Evolutionary conservation across 2,888 invertebrate species (phyloP), one percentile per base, ranked within the genome.

Genomic region (Drosophila mercatorum): DNA sequence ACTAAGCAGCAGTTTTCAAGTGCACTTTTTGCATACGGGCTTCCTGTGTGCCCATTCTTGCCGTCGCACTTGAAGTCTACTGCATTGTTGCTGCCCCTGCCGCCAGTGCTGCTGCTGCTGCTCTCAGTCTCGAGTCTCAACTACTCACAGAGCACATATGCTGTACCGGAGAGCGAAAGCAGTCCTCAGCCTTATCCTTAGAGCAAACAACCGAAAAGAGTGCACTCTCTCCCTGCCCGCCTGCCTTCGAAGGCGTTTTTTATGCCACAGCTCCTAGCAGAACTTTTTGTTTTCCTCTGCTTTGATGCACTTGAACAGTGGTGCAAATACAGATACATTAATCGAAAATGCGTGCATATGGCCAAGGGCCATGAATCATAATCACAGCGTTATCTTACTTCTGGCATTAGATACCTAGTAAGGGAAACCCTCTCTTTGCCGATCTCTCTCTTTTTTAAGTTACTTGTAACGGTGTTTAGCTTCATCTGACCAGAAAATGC

Each of bases 11-110:
- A 55, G 26, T 68, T 78, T 76, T 89, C 86, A 80, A 89, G 88
- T 86, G 86, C 78, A 86, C 84, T 77, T 84, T 83, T 83, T 84
- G 83, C 82, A 84, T 84, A 60, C 60, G 66, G 73, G 69, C 69
- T 76, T 80, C 76, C 75, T 75, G 69, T 57, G 31, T 53, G 68
- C 55, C 49, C 53, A 34, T 40, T 46, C 26, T 49, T 62, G 60
- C 64, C 55, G 70, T 56, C 74, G 71, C 85, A 88, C 85, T 88
- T 75, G 69, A 83, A 75, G 52, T 51, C 41, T 61, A 56, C 63
- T 66, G 64, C 68, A 34, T 36, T 36, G 44, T 46, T 66, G 56
- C 44, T 14, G 34, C 28, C 46, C 57, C 47, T 28, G 52, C 66
- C 36, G 2, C 34, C 34, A 34, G 34, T 34, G 34, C 22, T 22